phyloP scores from a whole-genome alignment of 2,888 invertebrate genomes.

The Trissoscelio sp. region DNA sequence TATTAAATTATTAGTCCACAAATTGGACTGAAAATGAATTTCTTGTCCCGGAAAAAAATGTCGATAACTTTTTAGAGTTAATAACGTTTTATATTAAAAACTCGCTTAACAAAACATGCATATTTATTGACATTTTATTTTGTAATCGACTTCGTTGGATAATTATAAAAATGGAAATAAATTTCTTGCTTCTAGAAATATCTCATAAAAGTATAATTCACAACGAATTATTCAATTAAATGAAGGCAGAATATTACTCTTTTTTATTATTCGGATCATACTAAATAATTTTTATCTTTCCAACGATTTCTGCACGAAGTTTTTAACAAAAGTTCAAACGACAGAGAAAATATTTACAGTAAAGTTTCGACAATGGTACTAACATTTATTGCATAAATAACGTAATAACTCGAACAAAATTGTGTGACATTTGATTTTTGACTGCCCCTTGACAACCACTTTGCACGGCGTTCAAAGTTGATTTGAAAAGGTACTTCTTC shows the following conservation, averaged over 20 bases:
- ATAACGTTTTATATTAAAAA: not conserved
- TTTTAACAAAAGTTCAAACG: too few species aligned
- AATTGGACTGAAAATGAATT: not conserved
- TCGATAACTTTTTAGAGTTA: not conserved
- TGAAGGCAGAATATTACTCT: too few species aligned
- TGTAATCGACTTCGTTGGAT: too few species aligned
- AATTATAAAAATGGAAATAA: too few species aligned
- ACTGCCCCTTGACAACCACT: not conserved
- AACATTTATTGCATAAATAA: not conserved
- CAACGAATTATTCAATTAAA: too few species aligned
- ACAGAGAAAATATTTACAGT: not conserved
- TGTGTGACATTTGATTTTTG: slow-evolving; percentile 1
- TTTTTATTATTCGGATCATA: too few species aligned
- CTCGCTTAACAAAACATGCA: too few species aligned
- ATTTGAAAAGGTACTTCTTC: slow-evolving; percentile 8
- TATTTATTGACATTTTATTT: too few species aligned
- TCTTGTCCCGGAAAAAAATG: not conserved
- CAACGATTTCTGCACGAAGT: too few species aligned
- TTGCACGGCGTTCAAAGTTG: slow-evolving; percentile 6
- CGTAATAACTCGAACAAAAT: not conserved
- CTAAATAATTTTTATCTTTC: too few species aligned
- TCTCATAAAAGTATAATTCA: too few species aligned
- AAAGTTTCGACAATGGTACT: not conserved
- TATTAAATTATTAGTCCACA: not conserved
- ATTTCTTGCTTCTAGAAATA: too few species aligned